Evolutionary conservation across 2,113 vertebrate genomes (phyloP), one percentile per base, ranked within the genome.

Genomic region (Capreolus pygargus): DNA sequence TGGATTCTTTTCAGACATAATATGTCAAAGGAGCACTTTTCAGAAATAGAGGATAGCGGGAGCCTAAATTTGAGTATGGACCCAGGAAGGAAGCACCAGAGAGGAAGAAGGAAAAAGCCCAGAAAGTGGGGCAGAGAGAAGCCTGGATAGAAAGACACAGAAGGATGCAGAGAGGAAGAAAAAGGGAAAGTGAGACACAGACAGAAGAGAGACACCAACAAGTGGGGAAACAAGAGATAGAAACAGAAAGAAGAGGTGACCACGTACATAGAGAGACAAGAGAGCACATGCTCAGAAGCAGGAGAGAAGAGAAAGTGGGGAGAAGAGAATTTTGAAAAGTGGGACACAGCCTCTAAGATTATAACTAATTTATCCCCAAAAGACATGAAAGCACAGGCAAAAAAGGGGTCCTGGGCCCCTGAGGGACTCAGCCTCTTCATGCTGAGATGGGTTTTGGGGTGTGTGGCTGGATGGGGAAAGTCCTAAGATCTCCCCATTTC

Each of bases 1-100:
- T 76, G 96, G 98, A 99, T 99, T 99, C 99, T 99, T 99, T 99
- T 99, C 99, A 99, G 99, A 99, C 99, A 99, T 99, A 99, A 98
- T 99, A 6, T 98, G 98, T 55, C 78, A 98, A 97, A 74, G 95
- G 94, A 96, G 97, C 86, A 85, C 92, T 97, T 98, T 99, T 99
- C 99, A 99, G 99, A 98, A 99, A 99, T 97, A 99, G 99, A 99
- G 99, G 99, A 99, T 99, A 99, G 98, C 99, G 98, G 98, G 98
- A 99, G 96, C 98, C 97, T 98, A 99, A 98, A 99, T 98, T 98
- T 99, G 99, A 99, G 99, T 99, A 98, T 99, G 98, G 99, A 98
- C 97, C 98, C 97, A 98, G 98, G 98, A 99, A 99, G 99, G 89
- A 96, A 98, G 98, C 99, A 98, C 98, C 45, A 58, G 50, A 60